These are phyloP conservation scores for Drosophila jambulina DNA, from an alignment of 1,140 invertebrate genomes.

Conservation along the genomic window DNA sequence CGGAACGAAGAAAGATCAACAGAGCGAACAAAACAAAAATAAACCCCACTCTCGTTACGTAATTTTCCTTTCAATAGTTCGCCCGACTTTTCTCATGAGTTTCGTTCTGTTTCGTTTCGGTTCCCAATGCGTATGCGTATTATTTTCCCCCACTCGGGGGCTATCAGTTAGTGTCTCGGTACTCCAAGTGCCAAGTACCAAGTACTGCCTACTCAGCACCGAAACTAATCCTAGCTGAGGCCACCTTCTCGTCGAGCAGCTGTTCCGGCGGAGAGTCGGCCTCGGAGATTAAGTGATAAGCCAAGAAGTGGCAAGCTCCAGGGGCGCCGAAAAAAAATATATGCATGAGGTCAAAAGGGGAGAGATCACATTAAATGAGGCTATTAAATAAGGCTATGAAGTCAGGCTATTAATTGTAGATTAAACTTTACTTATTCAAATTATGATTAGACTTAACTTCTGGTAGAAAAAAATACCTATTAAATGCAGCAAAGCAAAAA, in stretches of 20 bases:
- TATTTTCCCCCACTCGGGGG: constrained; percentile 20
- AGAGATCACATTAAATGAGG: background rate
- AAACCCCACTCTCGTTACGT: constrained; percentile 66
- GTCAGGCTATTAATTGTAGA: background rate
- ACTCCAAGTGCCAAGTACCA: background rate
- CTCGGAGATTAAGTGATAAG: constrained; percentile 48
- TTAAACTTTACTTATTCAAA: background rate
- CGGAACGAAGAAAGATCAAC: constrained; percentile 42
- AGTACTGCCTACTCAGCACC: constrained; percentile 5
- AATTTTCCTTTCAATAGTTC: constrained; percentile 59
- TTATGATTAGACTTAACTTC: too few species aligned
- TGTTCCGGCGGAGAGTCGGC: constrained; percentile 40
- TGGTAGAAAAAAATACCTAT: background rate
- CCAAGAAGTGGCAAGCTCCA: background rate
- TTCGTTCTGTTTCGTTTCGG: constrained; percentile 10
- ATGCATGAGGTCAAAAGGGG: background rate
- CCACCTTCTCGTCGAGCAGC: constrained; percentile 35
- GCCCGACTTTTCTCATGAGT: constrained; percentile 28
- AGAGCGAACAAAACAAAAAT: constrained; percentile 59
- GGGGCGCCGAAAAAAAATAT: constrained; percentile 6
- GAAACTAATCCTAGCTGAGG: constrained; percentile 18
- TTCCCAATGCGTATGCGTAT: constrained; percentile 26
- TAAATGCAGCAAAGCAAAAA: too few species aligned
- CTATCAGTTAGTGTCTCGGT: constrained; percentile 35
- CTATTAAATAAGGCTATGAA: background rate